Conservation (phyloP, 2,888 invertebrate genomes). For the Cetonia aurata region DNA sequence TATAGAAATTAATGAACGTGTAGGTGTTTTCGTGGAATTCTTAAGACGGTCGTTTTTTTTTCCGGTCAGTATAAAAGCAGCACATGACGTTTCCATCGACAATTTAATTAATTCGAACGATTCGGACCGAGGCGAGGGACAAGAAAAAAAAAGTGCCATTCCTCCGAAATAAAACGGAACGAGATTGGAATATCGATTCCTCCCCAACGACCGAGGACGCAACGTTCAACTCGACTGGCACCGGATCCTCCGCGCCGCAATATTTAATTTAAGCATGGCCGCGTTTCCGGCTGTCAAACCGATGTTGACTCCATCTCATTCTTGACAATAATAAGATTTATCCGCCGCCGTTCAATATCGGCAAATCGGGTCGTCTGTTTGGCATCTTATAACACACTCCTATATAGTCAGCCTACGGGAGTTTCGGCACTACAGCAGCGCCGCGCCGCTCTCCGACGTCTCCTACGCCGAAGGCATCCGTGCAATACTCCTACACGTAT, state of each 20-base stretch:
- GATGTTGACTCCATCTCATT: conserved; percentile 65
- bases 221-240: conserved; percentile 51
- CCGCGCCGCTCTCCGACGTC: background rate
- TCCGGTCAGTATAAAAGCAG: too few relatives aligned
- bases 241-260: conserved; percentile 58
- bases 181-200: too few relatives aligned
- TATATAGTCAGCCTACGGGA: conserved; percentile 16
- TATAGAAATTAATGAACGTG: too few relatives aligned
- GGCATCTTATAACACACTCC: conserved; percentile 42
- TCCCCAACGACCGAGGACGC: conserved; percentile 41
- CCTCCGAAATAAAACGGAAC: too few relatives aligned
- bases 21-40: too few relatives aligned
- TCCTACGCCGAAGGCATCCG: background rate
- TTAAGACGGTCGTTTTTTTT: too few relatives aligned
- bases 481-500: background rate
- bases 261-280: conserved; percentile 65
- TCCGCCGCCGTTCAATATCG: conserved; percentile 62
- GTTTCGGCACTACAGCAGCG: background rate
- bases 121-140: too few relatives aligned
- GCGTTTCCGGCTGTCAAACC: conserved; percentile 62
- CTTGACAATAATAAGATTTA: conserved; percentile 65
- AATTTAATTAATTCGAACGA: too few relatives aligned
- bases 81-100: too few relatives aligned
- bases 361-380: conserved; percentile 59
- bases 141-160: too few relatives aligned